Evolutionary conservation across 2,888 invertebrate species (phyloP).

Genomic region (Cantharis flavilabris): DNA sequence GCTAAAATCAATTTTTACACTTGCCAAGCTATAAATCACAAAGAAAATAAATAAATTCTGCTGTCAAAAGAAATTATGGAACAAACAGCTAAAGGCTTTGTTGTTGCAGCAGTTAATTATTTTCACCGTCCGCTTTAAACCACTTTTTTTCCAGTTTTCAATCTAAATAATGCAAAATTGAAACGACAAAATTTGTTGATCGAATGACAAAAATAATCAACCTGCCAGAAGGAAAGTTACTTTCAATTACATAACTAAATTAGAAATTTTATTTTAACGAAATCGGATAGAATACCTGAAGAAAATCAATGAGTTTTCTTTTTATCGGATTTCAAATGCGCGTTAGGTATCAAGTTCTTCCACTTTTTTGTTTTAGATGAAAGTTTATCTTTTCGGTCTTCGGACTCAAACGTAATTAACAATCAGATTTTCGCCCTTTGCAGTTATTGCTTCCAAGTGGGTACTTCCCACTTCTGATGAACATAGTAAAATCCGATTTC

Average conservation of each 20-base stretch:
- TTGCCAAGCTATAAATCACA: conserved; percentile 13
- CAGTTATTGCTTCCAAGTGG: background rate
- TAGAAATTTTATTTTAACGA: background rate
- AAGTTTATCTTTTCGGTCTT: background rate
- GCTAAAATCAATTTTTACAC: conserved; percentile 9
- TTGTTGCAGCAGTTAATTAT: conserved; percentile 13
- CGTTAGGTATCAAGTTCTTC: background rate
- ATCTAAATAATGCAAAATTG: background rate
- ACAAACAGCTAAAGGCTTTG: conserved; percentile 18
- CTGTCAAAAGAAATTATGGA: conserved; percentile 19
- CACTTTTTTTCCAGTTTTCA: background rate
- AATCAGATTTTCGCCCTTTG: background rate
- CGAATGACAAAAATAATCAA: background rate
- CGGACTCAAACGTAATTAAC: background rate
- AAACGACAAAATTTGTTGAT: background rate
- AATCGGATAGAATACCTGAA: background rate
- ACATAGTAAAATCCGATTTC: background rate
- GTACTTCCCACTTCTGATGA: background rate
- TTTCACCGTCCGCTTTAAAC: conserved; percentile 8
- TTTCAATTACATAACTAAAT: background rate
- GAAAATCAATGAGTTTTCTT: background rate
- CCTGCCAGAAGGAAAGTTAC: background rate
- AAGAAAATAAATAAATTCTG: conserved; percentile 19
- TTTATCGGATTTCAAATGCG: background rate
- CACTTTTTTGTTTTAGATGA: background rate